Conservation (phyloP, 2,888 invertebrate species). For the Xylophagus ater region DNA sequence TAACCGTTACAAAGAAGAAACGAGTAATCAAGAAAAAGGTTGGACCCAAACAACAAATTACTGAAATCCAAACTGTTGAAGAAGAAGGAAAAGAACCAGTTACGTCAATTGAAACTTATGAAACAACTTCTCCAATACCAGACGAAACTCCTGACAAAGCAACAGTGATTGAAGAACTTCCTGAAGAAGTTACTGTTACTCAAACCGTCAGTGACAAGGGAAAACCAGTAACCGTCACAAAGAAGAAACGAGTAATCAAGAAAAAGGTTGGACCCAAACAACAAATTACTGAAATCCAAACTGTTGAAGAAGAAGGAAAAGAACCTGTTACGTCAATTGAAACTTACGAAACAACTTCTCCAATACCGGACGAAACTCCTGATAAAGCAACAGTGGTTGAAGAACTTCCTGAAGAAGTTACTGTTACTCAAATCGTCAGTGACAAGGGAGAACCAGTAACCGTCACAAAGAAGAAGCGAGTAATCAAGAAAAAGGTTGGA, state of each 20-base stretch:
- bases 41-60: conserved; percentile 23
- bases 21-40: conserved; percentile 29
- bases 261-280: conserved; percentile 24
- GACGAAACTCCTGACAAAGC: conserved; percentile 23
- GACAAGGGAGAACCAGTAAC: conserved; percentile 31
- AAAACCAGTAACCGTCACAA: conserved; percentile 25
- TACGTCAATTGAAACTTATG: conserved; percentile 24
- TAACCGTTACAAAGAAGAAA: conserved; percentile 29
- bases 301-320: conserved; percentile 27
- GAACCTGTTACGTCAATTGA: conserved; percentile 27
- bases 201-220: conserved; percentile 17
- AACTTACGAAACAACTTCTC: conserved; percentile 17
- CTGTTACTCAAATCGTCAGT: conserved; percentile 36
- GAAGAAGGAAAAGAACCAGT: conserved; percentile 29
- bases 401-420: conserved; percentile 21
- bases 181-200: conserved; percentile 24
- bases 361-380: conserved; percentile 18
- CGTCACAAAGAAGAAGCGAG: conserved; percentile 32
- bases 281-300: conserved; percentile 27
- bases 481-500: conserved; percentile 22
- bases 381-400: conserved; percentile 20
- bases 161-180: conserved; percentile 27
- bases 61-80: conserved; percentile 26
- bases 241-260: conserved; percentile 25
- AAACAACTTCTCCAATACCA: too few species aligned